Evolutionary conservation across 2,797 vertebrate species (phyloP), one percentile per base, ranked within the genome.

Genomic region (Myotis vivesi): DNA sequence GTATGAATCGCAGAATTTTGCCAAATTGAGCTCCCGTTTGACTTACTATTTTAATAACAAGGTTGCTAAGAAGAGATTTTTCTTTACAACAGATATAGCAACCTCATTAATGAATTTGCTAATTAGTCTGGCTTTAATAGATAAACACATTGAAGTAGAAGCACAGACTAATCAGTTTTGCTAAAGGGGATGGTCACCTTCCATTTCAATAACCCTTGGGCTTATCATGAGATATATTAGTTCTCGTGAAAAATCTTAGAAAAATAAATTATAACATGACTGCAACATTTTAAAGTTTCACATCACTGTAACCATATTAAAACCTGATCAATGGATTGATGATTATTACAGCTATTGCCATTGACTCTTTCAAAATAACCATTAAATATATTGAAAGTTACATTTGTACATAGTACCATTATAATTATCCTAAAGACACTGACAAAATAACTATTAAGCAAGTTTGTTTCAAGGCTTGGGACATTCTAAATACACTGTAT

Each of bases 1-100:
- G 28, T 38, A 80, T 53, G 20, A 36, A 53, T 77, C 80, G 5
- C 41, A 89, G 22, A 90, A 44, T 87, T 88, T 96, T 92, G 64
- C 55, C 84, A 86, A 89, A 15, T 8, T 77, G 69, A 79, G 36
- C n/a, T 91, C 11, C 33, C 22, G n/a, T 76, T n/a, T 86, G 49
- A 79, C 82, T 92, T 95, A 92, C 68, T 89, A 57, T 94, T 96
- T 92, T 92, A 94, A 92, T 96, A 95, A 92, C 36, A 69, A 90
- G n/a, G 12, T 81, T 90, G 57, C 41, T 76, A 86, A 86, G 85
- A 36, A 84, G 57, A 87, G 23, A 12, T 30, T 92, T 90, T 84
- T 36, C 55, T 80, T 94, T 89, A 53, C 2, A 81, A 83, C 36
- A 33, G 28, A 89, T 66, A 75, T 13, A 80, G 38, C n/a, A 85